These are phyloP conservation scores for Tromatobia lineatoria DNA, from an alignment of 2,888 invertebrate genomes.

Conservation along the genomic window DNA sequence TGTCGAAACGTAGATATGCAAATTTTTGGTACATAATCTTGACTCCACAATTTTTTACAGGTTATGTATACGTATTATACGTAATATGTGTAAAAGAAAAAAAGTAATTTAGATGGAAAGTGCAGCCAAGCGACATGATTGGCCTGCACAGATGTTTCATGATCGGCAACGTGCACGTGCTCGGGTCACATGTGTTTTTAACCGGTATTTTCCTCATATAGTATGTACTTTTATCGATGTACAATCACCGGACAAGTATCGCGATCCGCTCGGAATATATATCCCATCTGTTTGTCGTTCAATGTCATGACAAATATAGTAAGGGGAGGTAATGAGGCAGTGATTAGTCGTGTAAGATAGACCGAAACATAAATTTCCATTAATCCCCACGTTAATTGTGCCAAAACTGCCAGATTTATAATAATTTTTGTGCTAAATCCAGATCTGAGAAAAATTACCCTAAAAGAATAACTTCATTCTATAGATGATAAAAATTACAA, in stretches of 20 bases:
- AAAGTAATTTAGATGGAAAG: neutral
- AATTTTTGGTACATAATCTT: neutral
- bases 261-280: slow-evolving; percentile 10
- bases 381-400: too few species aligned
- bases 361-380: neutral
- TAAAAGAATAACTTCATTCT: too few species aligned
- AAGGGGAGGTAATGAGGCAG: neutral
- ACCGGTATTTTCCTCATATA: neutral
- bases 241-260: slow-evolving; percentile 31
- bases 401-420: too few species aligned
- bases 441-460: too few species aligned
- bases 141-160: slow-evolving; percentile 1
- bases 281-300: slow-evolving; percentile 28
- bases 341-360: neutral
- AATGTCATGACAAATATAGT: slow-evolving; percentile 16
- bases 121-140: neutral
- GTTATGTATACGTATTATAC: neutral
- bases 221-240: neutral
- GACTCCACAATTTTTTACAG: neutral
- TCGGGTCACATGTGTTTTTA: slow-evolving; percentile 7
- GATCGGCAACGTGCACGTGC: slow-evolving; percentile 3
- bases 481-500: too few species aligned
- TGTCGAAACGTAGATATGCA: neutral
- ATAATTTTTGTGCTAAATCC: too few species aligned
- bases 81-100: neutral